Evolutionary conservation across 2,113 vertebrate genomes (phyloP), one percentile per base, ranked within the genome.

Genomic region (Plecturocebus donacophilus): DNA sequence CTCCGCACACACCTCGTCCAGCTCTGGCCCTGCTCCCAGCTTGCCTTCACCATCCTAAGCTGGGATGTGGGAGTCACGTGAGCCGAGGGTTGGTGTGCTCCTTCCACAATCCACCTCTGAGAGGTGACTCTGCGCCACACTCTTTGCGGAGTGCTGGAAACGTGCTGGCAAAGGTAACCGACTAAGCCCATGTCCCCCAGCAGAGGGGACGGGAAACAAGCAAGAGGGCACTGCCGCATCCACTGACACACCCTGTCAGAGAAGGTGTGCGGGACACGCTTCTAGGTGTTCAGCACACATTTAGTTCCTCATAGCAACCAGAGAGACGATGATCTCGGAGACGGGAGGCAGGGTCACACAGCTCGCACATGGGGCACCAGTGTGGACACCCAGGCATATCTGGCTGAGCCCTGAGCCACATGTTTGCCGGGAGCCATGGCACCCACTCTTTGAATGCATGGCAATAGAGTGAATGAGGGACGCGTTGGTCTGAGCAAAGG

Each of bases 331-430:
- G 23, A 45, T 19, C 68, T 89, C 68, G 10, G 86, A 32, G 23
- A 11, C 2, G 5, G 35, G 40, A 45, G 27, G 13, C 6, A 56
- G 35, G 23, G 47, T 38, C 70, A 75, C 23, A 11, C 19, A 27
- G 84, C 64, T 12, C 2, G 0, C 30, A 54, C 4, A 1, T 14
- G 23, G n/a, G 4, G 25, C 9, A 2, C 11, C 1, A 0, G 1
- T 2, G 1, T 0, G 23, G 38, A n/a, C 2, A 1, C 21, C 73
- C 6, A 19, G 17, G 61, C 6, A 6, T 17, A n/a, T 35, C 47
- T 42, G 12, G 40, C 84, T 30, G n/a, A 11, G 11, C 14, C 12
- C 30, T 5, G 49, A 13, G 40, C 56, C 42, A 1, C 14, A 27
- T 3, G 47, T 30, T n/a, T 49, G 92, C 45, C 1, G 23, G n/a